Conservation (phyloP, 1,140 invertebrate species). For the Diabrotica undecimpunctata region DNA sequence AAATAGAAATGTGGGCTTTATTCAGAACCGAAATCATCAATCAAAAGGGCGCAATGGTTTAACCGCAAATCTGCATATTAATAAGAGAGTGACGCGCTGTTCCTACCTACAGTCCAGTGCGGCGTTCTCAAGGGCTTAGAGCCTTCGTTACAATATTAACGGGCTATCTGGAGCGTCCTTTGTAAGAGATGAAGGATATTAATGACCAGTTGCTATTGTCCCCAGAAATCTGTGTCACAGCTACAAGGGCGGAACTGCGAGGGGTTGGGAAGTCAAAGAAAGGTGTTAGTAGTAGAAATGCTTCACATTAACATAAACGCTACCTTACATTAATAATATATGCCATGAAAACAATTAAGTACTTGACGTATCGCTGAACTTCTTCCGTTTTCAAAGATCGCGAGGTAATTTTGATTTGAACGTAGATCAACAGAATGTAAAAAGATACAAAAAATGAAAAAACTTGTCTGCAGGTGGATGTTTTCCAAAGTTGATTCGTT, state of each 20-base stretch:
- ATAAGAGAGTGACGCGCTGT: background rate
- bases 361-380: no score
- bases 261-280: background rate
- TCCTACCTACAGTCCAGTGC: background rate
- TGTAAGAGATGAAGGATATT: conserved; percentile 1
- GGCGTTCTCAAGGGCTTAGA: background rate
- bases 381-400: no score
- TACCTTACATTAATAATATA: no score
- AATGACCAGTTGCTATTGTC: background rate
- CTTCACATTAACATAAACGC: no score
- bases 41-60: background rate
- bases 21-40: conserved; percentile 3
- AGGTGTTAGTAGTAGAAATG: no score
- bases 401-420: no score
- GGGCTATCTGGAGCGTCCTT: conserved; percentile 1
- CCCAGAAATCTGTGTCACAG: background rate
- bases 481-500: no score
- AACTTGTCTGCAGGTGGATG: no score
- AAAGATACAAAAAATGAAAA: no score
- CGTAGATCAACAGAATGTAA: no score
- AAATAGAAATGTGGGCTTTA: background rate
- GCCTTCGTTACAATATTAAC: background rate
- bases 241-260: background rate
- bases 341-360: no score
- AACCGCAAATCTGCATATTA: background rate